Evolutionary conservation across 1,140 invertebrate genomes (phyloP), one percentile per base, ranked within the genome.

Genomic region (Notospermus geniculatus): DNA sequence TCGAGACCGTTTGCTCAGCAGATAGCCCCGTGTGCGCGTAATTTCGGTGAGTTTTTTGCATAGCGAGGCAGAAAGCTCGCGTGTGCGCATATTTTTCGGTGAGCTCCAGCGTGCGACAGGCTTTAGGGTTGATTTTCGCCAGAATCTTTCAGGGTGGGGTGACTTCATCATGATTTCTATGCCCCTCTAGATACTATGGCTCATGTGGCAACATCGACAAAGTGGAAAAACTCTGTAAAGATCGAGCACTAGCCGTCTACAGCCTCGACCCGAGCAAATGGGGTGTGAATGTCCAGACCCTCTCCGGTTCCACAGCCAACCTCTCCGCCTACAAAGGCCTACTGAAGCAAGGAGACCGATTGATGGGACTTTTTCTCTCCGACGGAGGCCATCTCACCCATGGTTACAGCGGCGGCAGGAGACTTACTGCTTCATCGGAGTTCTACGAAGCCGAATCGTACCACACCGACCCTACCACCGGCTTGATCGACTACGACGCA

Each of bases 391-490:
- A 99, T 75, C 67, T 84, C 22, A 95, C 93, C 36, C 96, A 97
- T 79, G 96, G 90, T 68, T 98, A 96, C 79, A 91, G 91, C 73
- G 96, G 94, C 5, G 83, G 88, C 15, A 89, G 95, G 76, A 93
- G 93, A 81, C 92, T 98, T 30, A 98, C 95, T 1, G 95, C 95
- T 1, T 96, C 95, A 0, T 97, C 95, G 0, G 90, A 98, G 43
- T 98, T 94, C 83, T 99, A 98, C 78, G 95, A 99, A 83, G 96
- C 94, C 25, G 93, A 98, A 91, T 95, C 95, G 1, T 98, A 99
- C 74, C 97, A 95, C 82, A 89, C 94, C 0, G 79, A 80, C 76
- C 86, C 89, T 1, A 73, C 82, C 57, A 95, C 91, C 15, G 95
- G 95, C 25, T 77, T 93, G 0, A 97, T 99, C 62, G 92, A 98